Evolutionary conservation across 64 coral and sea anemone species (phyloP), one percentile per base, ranked within the genome.

Genomic region (Porites lutea): DNA sequence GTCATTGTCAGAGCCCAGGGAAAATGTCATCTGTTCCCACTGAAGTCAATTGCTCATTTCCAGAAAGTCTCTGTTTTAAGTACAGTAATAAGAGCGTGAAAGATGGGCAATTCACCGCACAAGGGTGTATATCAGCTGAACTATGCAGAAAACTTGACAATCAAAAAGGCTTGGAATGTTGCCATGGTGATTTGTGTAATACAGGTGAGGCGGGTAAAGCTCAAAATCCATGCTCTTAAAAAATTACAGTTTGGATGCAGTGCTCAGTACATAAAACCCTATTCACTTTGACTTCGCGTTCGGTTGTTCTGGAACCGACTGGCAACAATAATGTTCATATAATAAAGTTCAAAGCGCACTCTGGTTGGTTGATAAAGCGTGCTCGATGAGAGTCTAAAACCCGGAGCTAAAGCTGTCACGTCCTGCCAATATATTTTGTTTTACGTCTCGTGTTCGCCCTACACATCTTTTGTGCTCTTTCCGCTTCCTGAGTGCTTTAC

Each of bases 11-110:
- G 27, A 37, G 27, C 27, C 27, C 27, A 37, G 27, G 27, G 27
- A 37, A 37, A 37, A 37, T 37, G 27, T 37, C 27, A 37, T 37
- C 27, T 37, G 27, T 37, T 37, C 27, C 27, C 27, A 37, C 27
- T 37, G 27, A 37, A 75, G 46, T 75, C 72, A 75, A 75, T 14
- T 75, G 72, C 16, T 18, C 72, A 75, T 75, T 75, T 75, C 72
- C 72, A 8, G 9, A 43, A 3, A 49, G 50, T 3, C 48, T 49
- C 16, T 75, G 72, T 50, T 75, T 50, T 12, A 75, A 75, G 6
- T 14, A 48, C 8, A 75, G 6, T 4, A 75, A 75, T 75, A 18
- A 45, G 18, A 51, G 45, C 6, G 14, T 2, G 48, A 49, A 75
- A 0, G 16, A 51, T 8, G 72, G 50, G 13, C 43, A 75, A 52